These are phyloP conservation scores for Meandrina meandrites DNA, from an alignment of 92 coral and sea anemone genomes.

Conservation along the genomic window DNA sequence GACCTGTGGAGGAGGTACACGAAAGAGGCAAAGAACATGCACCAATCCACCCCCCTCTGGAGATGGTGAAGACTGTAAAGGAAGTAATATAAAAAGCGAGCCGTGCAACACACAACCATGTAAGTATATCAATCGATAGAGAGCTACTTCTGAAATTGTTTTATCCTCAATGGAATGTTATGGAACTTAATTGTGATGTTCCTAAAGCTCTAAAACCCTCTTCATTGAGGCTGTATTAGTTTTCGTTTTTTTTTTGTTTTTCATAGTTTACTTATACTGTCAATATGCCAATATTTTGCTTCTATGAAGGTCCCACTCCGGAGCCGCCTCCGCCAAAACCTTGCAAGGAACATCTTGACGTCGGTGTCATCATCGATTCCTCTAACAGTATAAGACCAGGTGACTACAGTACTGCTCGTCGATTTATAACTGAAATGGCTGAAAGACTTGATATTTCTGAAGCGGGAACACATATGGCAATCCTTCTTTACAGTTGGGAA, in stretches of 20 bases:
- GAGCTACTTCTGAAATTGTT: background rate
- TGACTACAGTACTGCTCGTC: background rate
- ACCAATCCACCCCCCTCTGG: conserved; percentile 48
- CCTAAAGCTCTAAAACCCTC: background rate
- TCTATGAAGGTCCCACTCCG: conserved; percentile 1
- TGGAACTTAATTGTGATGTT: background rate
- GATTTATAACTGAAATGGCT: background rate
- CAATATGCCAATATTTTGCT: too few relatives aligned
- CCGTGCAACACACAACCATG: conserved; percentile 33
- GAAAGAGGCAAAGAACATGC: conserved; percentile 29
- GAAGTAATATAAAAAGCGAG: conserved; percentile 13
- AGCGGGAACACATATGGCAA: conserved; percentile 38
- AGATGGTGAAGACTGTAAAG: conserved; percentile 17
- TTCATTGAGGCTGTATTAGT: too few relatives aligned
- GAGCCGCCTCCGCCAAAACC: conserved; percentile 16
- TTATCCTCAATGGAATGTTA: background rate
- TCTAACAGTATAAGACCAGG: background rate
- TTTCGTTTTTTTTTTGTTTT: too few relatives aligned
- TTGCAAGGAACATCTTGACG: conserved; percentile 8
- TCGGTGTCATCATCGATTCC: conserved; percentile 22
- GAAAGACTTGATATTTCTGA: conserved; percentile 15
- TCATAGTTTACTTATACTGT: too few relatives aligned
- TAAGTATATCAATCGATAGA: background rate
- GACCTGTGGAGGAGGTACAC: conserved; percentile 46
- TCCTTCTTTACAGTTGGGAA: conserved; percentile 35